A percentile compares a stretch with the other conserved stretches of the same genome.
Conservation (phyloP, 2,113 vertebrate genomes). For the Pluvianellus socialis region DNA sequence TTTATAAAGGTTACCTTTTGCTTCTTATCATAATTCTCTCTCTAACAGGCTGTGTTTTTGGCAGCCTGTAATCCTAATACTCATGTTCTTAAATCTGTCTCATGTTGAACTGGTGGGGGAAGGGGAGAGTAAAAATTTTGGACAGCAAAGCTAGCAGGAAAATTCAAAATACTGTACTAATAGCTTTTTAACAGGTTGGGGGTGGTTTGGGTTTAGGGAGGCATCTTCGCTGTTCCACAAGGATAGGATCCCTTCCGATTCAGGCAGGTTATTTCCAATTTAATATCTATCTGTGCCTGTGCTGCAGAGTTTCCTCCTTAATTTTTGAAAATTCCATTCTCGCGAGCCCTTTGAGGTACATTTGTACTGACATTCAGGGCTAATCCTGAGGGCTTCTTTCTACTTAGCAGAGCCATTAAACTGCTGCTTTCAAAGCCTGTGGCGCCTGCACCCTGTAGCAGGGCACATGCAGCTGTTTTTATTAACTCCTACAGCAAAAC, state of each 20-base stretch:
- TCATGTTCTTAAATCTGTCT: not conserved
- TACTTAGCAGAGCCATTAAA: not conserved
- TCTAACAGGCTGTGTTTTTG: not conserved
- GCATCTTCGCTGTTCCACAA: not conserved
- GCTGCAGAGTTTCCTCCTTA: not conserved
- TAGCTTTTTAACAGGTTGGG: not conserved
- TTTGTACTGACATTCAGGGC: conserved; percentile 3
- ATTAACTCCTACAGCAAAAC: not conserved
- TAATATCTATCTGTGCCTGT: not conserved
- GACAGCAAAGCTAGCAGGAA: not conserved
- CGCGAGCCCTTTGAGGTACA: not conserved
- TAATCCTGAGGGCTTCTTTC: conserved; percentile 1
- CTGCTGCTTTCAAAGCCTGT: not conserved
- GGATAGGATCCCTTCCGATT: not conserved
- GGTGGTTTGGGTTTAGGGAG: not conserved
- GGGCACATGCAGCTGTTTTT: not conserved
- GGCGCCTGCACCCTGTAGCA: not conserved
- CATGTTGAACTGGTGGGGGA: not conserved
- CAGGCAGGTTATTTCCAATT: not conserved
- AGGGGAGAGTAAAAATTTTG: not conserved
- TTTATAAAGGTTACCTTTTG: conserved; percentile 20
- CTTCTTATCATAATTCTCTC: not conserved
- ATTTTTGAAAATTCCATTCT: not conserved
- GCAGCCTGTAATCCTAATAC: not conserved
- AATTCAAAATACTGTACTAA: not conserved